Conservation (phyloP, 2,797 vertebrate genomes). For the Schizopygopsis malacanthus region DNA sequence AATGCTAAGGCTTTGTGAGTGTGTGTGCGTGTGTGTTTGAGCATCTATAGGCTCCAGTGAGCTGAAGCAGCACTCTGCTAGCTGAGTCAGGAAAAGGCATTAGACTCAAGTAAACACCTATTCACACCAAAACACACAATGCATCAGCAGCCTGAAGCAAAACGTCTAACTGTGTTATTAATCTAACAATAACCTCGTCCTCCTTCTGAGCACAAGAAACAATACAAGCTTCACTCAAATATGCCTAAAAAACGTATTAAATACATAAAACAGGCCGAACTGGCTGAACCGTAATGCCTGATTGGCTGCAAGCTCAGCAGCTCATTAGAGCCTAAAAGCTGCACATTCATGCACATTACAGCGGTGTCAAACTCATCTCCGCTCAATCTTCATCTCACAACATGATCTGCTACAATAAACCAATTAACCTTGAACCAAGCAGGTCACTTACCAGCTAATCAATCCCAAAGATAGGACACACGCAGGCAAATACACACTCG, state of each 20-base stretch:
- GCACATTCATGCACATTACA: constrained; percentile 17
- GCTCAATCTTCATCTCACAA: constrained; percentile 19
- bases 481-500: constrained; percentile 6
- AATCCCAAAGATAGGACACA: constrained; percentile 22
- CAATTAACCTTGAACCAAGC: constrained; percentile 61
- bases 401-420: constrained; percentile 54
- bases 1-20: constrained; percentile 9
- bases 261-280: constrained; percentile 35
- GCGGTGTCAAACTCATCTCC: background rate
- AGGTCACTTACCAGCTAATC: constrained; percentile 52
- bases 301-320: constrained; percentile 39
- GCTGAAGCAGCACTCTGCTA: constrained; percentile 38
- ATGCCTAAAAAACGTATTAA: constrained; percentile 32
- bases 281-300: constrained; percentile 9
- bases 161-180: constrained; percentile 16
- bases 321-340: constrained; percentile 18
- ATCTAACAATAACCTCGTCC: constrained; percentile 31
- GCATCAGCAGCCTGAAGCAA: constrained; percentile 18
- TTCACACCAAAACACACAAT: constrained; percentile 41
- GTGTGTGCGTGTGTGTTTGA: constrained; percentile 17
- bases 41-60: constrained; percentile 12
- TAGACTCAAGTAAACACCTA: constrained; percentile 42
- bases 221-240: background rate
- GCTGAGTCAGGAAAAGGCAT: constrained; percentile 45
- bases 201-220: constrained; percentile 14